Conservation (phyloP, 2,888 invertebrate species). For the Dioctria linearis region DNA sequence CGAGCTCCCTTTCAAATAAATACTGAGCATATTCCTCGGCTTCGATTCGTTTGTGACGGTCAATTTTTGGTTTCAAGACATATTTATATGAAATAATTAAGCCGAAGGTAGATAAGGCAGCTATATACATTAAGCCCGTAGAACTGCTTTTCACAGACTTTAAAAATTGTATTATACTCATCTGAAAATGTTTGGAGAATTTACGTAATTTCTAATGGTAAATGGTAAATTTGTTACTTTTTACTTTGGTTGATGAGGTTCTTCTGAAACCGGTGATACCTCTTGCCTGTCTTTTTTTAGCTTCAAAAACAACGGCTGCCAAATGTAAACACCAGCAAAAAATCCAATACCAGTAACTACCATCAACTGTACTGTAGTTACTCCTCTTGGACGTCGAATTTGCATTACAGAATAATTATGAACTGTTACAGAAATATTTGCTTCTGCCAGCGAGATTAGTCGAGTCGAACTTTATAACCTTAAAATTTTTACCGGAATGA, state of each 20-base stretch:
- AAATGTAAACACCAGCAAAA: conserved; percentile 67
- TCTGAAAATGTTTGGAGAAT: conserved; percentile 62
- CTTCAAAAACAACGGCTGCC: conserved; percentile 69
- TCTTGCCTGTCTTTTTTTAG: conserved; percentile 62
- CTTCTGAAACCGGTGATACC: not conserved
- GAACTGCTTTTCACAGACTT: conserved; percentile 63
- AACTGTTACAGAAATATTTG: not conserved
- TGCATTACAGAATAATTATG: conserved; percentile 63
- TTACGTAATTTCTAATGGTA: not conserved
- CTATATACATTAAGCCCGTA: conserved; percentile 64
- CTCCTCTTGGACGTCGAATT: conserved; percentile 68
- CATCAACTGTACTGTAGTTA: conserved; percentile 69
- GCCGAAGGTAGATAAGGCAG: conserved; percentile 61
- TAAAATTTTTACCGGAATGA: too few relatives aligned
- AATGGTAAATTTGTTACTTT: conserved; percentile 39
- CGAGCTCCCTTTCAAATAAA: conserved; percentile 66
- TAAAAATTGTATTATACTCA: conserved; percentile 65
- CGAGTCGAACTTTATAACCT: too few relatives aligned
- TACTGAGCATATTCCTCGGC: conserved; percentile 67
- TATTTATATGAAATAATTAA: conserved; percentile 63
- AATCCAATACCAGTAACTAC: conserved; percentile 67
- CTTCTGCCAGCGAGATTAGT: too few relatives aligned
- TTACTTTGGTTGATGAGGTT: conserved; percentile 51
- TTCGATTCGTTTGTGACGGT: conserved; percentile 63
- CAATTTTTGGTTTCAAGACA: conserved; percentile 64